These are phyloP conservation scores for Caenorhabditis sinica DNA, from an alignment of 2,888 invertebrate species.

Conservation along the genomic window DNA sequence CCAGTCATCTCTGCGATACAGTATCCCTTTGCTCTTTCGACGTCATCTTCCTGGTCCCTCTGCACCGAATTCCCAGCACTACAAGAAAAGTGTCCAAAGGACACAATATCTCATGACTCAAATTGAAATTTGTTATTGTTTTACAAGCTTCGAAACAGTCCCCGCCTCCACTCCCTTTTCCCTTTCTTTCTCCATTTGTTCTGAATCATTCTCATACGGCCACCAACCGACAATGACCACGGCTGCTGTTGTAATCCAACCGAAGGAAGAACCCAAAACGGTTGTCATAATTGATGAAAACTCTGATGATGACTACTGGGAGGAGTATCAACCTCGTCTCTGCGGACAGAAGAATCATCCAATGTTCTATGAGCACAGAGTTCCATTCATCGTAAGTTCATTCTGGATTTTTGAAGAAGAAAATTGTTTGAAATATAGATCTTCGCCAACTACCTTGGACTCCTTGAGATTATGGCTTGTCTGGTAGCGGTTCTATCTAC, in stretches of 20 bases:
- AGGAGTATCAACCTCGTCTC: neutral
- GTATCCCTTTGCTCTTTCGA: neutral
- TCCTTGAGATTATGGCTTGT: neutral
- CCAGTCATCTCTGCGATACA: neutral
- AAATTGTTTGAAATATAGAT: neutral
- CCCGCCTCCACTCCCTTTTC: neutral
- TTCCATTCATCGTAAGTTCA: neutral
- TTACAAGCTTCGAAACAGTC: neutral
- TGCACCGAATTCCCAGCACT: neutral
- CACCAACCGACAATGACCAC: too few relatives aligned
- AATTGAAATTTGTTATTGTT: neutral
- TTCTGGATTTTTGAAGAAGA: too few relatives aligned
- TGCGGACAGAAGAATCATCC: neutral
- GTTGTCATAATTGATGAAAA: neutral
- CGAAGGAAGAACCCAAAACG: neutral
- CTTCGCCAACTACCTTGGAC: neutral
- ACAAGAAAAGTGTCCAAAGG: neutral
- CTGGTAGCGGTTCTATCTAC: neutral
- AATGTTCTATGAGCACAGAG: neutral
- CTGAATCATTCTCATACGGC: neutral
- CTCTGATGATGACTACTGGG: neutral
- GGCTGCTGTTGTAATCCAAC: neutral
- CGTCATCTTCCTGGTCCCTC: neutral
- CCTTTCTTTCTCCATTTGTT: neutral
- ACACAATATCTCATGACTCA: neutral